Conservation (phyloP, 2,888 invertebrate species). For the Chromoteleia sp. region DNA sequence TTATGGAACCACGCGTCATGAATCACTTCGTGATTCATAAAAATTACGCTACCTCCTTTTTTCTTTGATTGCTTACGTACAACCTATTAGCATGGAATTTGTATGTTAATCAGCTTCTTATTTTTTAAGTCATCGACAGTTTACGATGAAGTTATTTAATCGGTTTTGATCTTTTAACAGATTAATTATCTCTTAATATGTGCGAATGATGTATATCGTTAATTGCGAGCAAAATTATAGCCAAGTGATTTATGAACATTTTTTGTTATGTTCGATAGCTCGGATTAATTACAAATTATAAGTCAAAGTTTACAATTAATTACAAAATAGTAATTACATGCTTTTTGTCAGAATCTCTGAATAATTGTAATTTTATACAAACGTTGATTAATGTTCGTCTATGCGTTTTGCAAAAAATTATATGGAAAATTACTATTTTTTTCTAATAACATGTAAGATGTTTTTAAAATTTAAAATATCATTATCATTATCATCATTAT, state of each 20-base stretch:
- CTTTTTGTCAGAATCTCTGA: too few relatives aligned
- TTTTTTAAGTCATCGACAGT: neutral
- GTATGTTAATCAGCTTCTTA: conserved; percentile 31
- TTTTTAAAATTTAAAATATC: too few relatives aligned
- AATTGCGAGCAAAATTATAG: conserved; percentile 16
- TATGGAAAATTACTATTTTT: too few relatives aligned
- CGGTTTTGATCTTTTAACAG: conserved; percentile 33
- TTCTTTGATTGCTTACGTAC: conserved; percentile 13
- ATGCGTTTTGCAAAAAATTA: too few relatives aligned
- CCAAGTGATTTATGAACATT: conserved; percentile 19
- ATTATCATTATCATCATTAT: too few relatives aligned
- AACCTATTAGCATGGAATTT: conserved; percentile 36
- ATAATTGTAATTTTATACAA: too few relatives aligned
- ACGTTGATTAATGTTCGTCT: too few relatives aligned
- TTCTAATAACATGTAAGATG: too few relatives aligned
- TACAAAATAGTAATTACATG: too few relatives aligned
- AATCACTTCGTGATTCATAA: conserved; percentile 45
- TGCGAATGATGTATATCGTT: conserved; percentile 8
- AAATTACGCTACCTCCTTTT: conserved; percentile 29
- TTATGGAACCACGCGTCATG: conserved; percentile 32
- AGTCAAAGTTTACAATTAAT: too few relatives aligned
- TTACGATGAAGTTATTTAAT: conserved; percentile 34
- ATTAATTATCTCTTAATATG: conserved; percentile 26
- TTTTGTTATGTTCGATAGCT: neutral
- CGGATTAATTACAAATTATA: too few relatives aligned